Percentiles rank a stretch among this genome's conserved stretches.
These are phyloP conservation scores for Platycheirus albimanus DNA, from an alignment of 2,888 invertebrate genomes.

Conservation along the genomic window DNA sequence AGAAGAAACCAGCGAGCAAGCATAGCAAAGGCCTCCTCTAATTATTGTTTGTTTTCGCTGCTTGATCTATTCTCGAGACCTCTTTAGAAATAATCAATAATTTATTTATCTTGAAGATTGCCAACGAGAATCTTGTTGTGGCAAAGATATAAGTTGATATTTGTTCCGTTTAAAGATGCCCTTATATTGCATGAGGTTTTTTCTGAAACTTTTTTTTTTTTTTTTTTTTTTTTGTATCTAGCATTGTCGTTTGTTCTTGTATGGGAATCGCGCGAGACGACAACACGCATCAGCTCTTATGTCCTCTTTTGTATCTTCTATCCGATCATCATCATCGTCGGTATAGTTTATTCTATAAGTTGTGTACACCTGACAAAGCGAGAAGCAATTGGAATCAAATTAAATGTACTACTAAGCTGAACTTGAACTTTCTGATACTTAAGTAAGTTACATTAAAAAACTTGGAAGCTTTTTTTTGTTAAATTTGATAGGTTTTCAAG, in stretches of 20 bases:
- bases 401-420: constrained; percentile 31
- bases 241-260: constrained; percentile 54
- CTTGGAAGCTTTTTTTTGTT: too few species aligned
- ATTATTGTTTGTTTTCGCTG: constrained; percentile 51
- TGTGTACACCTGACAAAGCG: constrained; percentile 57
- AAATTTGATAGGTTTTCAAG: too few species aligned
- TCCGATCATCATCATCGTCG: constrained; percentile 45
- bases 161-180: constrained; percentile 75
- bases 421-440: constrained; percentile 41
- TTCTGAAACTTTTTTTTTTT: constrained; percentile 13
- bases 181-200: constrained; percentile 65
- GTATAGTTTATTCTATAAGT: constrained; percentile 33
- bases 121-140: constrained; percentile 68
- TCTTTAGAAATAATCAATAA: constrained; percentile 72
- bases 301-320: constrained; percentile 62
- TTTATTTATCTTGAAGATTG: constrained; percentile 72
- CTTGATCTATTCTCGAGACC: constrained; percentile 66
- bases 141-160: constrained; percentile 72
- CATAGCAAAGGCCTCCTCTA: constrained; percentile 21
- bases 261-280: constrained; percentile 70
- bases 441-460: too few species aligned
- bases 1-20: constrained; percentile 34
- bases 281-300: constrained; percentile 60
- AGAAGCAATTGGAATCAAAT: constrained; percentile 19
- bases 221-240: constrained; percentile 18